Evolutionary conservation across 1,140 invertebrate species (phyloP).

Genomic region (Aphidius gifuensis): DNA sequence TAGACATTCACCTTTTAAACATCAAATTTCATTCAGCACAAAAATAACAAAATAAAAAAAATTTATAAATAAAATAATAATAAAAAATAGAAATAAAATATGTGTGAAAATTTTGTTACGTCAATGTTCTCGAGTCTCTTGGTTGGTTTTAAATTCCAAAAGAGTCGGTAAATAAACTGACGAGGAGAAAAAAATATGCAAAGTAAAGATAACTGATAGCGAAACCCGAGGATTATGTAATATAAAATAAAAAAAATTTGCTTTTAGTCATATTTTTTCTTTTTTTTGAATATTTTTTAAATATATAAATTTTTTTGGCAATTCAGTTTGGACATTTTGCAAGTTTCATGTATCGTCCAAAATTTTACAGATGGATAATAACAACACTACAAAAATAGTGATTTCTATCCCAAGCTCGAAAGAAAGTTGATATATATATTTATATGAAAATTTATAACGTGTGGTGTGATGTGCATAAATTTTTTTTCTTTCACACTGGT

Average conservation of each 20-base stretch:
- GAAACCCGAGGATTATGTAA: neutral
- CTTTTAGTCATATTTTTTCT: neutral
- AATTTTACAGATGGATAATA: too few relatives aligned
- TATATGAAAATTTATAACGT: constrained; percentile 34
- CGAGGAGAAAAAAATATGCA: neutral
- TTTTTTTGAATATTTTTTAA: neutral
- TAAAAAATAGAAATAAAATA: too few relatives aligned
- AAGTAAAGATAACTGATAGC: constrained; percentile 13
- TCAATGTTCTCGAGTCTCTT: constrained; percentile 21
- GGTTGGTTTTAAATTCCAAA: constrained; percentile 17
- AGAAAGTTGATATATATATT: too few relatives aligned
- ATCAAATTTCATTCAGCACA: too few relatives aligned
- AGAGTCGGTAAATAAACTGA: constrained; percentile 12
- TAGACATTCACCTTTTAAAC: too few relatives aligned
- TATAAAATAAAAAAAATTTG: constrained; percentile 2
- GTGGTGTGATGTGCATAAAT: constrained; percentile 34
- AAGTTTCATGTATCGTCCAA: neutral
- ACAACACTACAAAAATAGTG: too few relatives aligned
- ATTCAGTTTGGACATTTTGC: too few relatives aligned
- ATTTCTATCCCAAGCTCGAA: too few relatives aligned
- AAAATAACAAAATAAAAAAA: too few relatives aligned
- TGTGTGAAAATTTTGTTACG: constrained; percentile 15
- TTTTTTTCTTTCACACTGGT: constrained; percentile 15
- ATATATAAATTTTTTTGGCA: too few relatives aligned
- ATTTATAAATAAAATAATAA: too few relatives aligned